phyloP scores from a whole-genome alignment of 2,888 invertebrate genomes.

The Luperina nickerlii region DNA sequence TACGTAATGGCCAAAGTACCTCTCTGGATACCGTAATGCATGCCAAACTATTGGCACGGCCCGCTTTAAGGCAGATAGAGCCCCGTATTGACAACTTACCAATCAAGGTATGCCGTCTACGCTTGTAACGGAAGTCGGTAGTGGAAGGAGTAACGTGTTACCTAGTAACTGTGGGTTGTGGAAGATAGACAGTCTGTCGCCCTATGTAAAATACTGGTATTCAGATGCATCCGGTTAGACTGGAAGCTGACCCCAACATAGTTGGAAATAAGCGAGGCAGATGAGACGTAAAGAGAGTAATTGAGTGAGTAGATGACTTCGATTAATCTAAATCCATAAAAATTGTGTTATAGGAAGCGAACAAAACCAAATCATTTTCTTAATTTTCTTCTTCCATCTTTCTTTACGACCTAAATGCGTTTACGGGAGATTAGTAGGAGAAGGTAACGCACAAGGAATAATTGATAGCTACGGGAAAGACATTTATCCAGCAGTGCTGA shows the following conservation, averaged over 20 bases:
- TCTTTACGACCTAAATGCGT: not conserved
- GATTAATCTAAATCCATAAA: not conserved
- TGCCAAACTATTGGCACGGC: not conserved
- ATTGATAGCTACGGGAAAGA: not conserved
- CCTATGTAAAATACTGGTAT: not conserved
- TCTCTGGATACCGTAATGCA: not conserved
- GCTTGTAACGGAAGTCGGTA: not conserved
- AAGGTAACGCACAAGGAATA: not conserved
- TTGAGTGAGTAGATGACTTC: not conserved
- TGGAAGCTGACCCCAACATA: not conserved
- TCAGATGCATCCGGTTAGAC: not conserved
- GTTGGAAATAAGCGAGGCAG: not conserved
- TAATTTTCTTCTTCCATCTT: too few relatives aligned
- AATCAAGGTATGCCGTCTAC: not conserved
- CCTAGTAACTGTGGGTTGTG: not conserved
- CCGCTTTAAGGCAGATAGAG: not conserved
- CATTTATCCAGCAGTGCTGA: not conserved
- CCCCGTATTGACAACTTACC: conserved; percentile 3
- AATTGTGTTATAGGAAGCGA: not conserved
- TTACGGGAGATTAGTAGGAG: not conserved
- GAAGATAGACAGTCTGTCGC: not conserved
- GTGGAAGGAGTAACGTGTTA: not conserved
- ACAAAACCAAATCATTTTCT: not conserved
- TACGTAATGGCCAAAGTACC: not conserved
- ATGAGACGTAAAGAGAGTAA: not conserved